Evolutionary conservation across 1,140 invertebrate genomes (phyloP).

Genomic region (Lycorma delicatula): DNA sequence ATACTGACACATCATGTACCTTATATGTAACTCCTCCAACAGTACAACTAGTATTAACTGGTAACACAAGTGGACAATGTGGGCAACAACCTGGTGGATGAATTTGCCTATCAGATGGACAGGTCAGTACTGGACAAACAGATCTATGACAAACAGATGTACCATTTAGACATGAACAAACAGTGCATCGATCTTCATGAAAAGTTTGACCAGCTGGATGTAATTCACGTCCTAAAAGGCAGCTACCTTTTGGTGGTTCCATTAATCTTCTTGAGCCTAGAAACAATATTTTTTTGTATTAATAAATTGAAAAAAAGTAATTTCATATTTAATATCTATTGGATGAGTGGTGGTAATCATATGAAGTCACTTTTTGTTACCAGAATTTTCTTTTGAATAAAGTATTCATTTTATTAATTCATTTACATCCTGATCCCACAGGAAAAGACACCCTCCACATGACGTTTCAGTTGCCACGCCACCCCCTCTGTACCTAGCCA

Average conservation of each 20-base stretch:
- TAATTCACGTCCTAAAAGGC: constrained; percentile 58
- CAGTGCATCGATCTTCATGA: constrained; percentile 74
- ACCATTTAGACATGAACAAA: constrained; percentile 68
- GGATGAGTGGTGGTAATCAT: not conserved
- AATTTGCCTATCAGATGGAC: constrained; percentile 58
- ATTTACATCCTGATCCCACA: too few species aligned
- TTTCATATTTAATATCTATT: not conserved
- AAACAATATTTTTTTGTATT: not conserved
- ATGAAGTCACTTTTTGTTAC: not conserved
- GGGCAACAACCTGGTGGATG: constrained; percentile 65
- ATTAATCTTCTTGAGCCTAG: constrained; percentile 36
- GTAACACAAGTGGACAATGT: constrained; percentile 43
- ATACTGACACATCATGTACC: too few species aligned
- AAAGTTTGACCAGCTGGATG: constrained; percentile 49
- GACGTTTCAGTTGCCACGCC: too few species aligned
- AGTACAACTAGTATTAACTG: constrained; percentile 47
- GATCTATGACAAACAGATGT: constrained; percentile 65
- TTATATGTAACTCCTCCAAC: constrained; percentile 52
- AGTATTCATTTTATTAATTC: too few species aligned
- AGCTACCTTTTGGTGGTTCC: constrained; percentile 46
- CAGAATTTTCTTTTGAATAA: not conserved
- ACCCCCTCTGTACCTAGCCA: too few species aligned
- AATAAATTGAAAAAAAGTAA: not conserved
- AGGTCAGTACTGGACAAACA: constrained; percentile 75
- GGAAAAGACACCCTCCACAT: too few species aligned